phyloP scores from a whole-genome alignment of 2,113 vertebrate genomes.

The Myotis brandtii region DNA sequence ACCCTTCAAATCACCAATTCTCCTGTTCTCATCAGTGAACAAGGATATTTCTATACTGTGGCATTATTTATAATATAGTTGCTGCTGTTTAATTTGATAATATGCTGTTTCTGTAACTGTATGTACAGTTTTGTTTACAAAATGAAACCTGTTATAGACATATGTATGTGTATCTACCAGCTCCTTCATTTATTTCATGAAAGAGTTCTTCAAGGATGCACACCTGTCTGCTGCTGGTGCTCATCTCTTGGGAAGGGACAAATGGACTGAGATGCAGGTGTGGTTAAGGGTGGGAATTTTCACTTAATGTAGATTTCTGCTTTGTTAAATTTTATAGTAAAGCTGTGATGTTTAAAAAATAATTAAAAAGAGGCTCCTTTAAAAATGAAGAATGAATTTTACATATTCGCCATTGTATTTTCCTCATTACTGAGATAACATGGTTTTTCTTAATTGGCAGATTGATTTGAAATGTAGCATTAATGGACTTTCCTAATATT shows the following conservation, averaged over 20 bases:
- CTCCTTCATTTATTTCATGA: not conserved
- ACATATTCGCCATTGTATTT: not conserved
- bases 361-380: not conserved
- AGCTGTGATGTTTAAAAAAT: not conserved
- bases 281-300: not conserved
- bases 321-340: not conserved
- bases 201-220: not conserved
- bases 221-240: not conserved
- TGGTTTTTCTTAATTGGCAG: slow-evolving; percentile 11
- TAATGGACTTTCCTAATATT: slow-evolving; percentile 3
- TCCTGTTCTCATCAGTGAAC: not conserved
- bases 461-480: slow-evolving; percentile 34
- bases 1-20: not conserved
- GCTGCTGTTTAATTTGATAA: not conserved
- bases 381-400: not conserved
- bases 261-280: not conserved
- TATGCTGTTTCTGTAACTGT: not conserved
- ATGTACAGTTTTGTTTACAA: not conserved
- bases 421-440: not conserved
- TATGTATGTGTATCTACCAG: not conserved
- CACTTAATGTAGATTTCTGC: not conserved
- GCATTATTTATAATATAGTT: not conserved
- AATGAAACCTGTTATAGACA: not conserved
- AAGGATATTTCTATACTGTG: not conserved
- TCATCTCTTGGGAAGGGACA: not conserved